Evolutionary conservation across 2,113 vertebrate species (phyloP).

Genomic region (Smithornis capensis): DNA sequence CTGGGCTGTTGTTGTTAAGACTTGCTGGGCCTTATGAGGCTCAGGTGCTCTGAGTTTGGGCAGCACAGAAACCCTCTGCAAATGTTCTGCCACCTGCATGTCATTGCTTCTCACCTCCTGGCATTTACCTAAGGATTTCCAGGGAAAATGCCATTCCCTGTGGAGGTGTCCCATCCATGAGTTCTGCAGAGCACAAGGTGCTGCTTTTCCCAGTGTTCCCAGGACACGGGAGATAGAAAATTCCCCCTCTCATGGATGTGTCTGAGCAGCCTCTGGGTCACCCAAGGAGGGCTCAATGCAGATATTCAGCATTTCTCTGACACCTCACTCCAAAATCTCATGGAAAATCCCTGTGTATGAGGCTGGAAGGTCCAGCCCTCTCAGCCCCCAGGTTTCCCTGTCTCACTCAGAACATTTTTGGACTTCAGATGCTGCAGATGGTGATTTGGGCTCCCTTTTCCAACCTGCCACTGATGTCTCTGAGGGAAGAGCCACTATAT

Average conservation of each 20-base stretch:
- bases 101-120: rapidly evolving
- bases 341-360: background rate
- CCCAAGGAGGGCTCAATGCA: background rate
- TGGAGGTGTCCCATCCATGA: rapidly evolving
- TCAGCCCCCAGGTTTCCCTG: background rate
- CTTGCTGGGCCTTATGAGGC: rapidly evolving
- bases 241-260: rapidly evolving
- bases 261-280: background rate
- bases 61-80: background rate
- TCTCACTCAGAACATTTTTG: background rate
- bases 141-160: background rate
- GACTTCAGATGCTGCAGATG: background rate
- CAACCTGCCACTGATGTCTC: no score
- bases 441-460: background rate
- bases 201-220: background rate
- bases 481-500: no score
- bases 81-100: background rate
- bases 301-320: background rate
- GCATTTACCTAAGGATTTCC: background rate
- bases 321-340: background rate
- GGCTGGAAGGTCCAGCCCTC: background rate
- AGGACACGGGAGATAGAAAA: background rate
- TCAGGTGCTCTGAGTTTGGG: background rate
- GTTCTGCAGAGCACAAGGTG: rapidly evolving
- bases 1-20: background rate